These are phyloP conservation scores for Dexiosoma caninum DNA, from an alignment of 2,888 invertebrate genomes.

Conservation along the genomic window DNA sequence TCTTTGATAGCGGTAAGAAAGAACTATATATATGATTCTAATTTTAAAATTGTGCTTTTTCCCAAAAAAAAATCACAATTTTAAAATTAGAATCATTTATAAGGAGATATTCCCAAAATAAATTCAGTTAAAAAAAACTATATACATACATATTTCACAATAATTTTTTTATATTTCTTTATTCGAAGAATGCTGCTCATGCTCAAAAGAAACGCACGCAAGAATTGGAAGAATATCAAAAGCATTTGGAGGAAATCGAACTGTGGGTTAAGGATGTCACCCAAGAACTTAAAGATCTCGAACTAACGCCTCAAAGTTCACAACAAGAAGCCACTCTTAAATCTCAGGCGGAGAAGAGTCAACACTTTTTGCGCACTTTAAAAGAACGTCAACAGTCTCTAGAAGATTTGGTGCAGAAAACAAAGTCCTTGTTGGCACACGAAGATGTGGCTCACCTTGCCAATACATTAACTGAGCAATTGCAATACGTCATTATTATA, in stretches of 20 bases:
- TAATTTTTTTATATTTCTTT: neutral
- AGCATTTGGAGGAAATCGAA: conserved; percentile 80
- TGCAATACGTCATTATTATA: conserved; percentile 80
- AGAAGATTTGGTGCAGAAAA: conserved; percentile 78
- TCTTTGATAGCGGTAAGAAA: conserved; percentile 78
- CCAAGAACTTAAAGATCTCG: conserved; percentile 70
- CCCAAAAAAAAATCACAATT: too few species aligned
- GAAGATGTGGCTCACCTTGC: conserved; percentile 79
- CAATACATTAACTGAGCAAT: conserved; percentile 79
- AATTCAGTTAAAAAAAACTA: conserved; percentile 37
- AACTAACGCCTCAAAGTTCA: conserved; percentile 72
- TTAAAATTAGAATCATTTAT: too few species aligned
- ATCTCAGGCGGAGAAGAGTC: conserved; percentile 79
- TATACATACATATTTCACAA: neutral
- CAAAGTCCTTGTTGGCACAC: conserved; percentile 78
- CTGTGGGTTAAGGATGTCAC: conserved; percentile 79
- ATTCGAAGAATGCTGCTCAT: conserved; percentile 79
- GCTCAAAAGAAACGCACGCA: conserved; percentile 79
- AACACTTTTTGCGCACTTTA: conserved; percentile 79
- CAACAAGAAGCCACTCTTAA: conserved; percentile 79
- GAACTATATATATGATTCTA: too few species aligned
- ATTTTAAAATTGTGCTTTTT: too few species aligned
- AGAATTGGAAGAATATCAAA: conserved; percentile 80
- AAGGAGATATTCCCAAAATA: too few species aligned
- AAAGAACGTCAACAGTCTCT: conserved; percentile 79